Evolutionary conservation across 1,140 invertebrate species (phyloP), one percentile per base, ranked within the genome.

Genomic region (Agrypnia vestita): DNA sequence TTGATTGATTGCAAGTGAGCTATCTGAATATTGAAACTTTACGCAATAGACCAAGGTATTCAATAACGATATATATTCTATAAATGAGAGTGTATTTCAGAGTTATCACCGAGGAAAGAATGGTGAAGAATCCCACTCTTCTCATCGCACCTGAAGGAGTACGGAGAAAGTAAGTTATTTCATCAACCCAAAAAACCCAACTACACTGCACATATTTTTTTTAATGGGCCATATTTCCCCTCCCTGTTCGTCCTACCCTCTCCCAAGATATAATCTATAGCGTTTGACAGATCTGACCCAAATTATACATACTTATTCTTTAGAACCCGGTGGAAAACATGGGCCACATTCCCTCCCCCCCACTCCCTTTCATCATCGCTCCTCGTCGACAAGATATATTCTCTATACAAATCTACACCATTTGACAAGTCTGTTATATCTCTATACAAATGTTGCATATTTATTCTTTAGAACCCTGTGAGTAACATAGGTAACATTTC

Each of bases 81-180:
- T 11, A 51, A 1, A 51, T 51, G n/a, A 51, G 49, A 3, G 19
- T 62, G 19, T 12, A 21, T 62, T 62, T 10, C 61, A 62, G 61
- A 43, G 13, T 62, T 43, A 19, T 62, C 4, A 13, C 10, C 11
- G 61, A 25, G 13, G 13, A 62, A 8, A 62, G 8, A 62, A 19
- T 25, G 61, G 25, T 25, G 13, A 43, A 62, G 61, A 62, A 62
- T 62, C 61, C 13, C 3, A 0, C 6, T 12, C 61, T 62, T 12
- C 11, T 62, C 19, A 43, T 43, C 35, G 61, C 61, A 13, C 61
- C 61, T 3, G 61, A 62, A 62, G 61, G 61, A 11, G 13, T 25
- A 13, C 61, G 13, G 19, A 62, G 25, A 43, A 19, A 25, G 61
- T 62, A 35, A 62, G 61, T 25, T 35, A 11, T 62, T 43, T 21